phyloP scores from a whole-genome alignment of 92 coral and sea anemone species.

The Desmophyllum pertusum region DNA sequence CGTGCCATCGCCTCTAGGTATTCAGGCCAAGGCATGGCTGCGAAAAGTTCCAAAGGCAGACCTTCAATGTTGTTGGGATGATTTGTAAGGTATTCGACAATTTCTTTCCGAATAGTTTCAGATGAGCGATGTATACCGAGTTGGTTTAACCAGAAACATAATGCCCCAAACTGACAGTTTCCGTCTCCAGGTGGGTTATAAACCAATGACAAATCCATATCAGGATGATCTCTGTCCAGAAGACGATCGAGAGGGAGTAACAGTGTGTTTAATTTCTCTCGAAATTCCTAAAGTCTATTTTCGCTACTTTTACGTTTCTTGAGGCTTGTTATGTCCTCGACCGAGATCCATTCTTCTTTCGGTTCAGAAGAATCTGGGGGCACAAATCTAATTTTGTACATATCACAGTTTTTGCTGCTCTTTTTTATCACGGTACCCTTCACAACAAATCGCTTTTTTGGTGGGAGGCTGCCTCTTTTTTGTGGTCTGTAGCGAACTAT shows the following conservation, averaged over 20 bases:
- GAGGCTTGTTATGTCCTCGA: neutral
- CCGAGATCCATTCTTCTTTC: neutral
- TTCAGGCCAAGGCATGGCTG: conserved; percentile 20
- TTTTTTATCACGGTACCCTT: conserved; percentile 3
- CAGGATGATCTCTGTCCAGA: neutral
- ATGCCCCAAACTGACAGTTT: conserved; percentile 44
- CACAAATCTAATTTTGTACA: conserved; percentile 10
- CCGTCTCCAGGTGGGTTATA: conserved; percentile 44
- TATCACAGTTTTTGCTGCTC: neutral
- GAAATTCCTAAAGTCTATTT: conserved; percentile 6
- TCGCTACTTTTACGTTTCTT: too few species aligned
- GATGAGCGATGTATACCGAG: conserved; percentile 28
- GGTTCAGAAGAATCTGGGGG: neutral
- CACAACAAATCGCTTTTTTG: conserved; percentile 37
- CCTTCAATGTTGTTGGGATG: conserved; percentile 20
- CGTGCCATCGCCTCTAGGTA: conserved; percentile 26
- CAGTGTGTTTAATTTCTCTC: neutral
- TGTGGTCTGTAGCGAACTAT: conserved; percentile 30
- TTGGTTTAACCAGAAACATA: neutral
- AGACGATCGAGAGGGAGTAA: conserved; percentile 1
- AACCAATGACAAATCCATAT: neutral
- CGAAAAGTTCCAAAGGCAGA: conserved; percentile 11
- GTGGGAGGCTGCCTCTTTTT: conserved; percentile 34
- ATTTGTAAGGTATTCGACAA: conserved; percentile 19
- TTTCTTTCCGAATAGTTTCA: conserved; percentile 19